Percentiles rank a stretch among this genome's conserved stretches.
Evolutionary conservation across 2,113 vertebrate species (phyloP).

Genomic region (Actinemys pallida): DNA sequence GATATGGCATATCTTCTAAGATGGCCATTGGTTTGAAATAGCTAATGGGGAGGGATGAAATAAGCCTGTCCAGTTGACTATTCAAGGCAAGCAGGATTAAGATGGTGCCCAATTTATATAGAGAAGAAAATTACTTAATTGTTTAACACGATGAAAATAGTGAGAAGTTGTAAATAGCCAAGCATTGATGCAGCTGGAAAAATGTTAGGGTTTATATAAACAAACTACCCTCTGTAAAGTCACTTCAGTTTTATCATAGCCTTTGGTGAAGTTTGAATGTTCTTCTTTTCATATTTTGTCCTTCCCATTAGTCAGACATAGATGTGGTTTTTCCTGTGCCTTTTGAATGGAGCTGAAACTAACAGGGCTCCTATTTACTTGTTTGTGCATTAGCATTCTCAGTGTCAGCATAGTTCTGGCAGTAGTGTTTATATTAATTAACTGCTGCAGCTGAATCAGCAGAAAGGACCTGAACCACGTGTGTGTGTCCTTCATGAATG

Average conservation of each 20-base stretch:
- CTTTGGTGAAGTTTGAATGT: not conserved
- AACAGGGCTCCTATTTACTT: not conserved
- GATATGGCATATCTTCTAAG: not conserved
- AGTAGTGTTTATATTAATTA: not conserved
- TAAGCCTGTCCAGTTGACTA: not conserved
- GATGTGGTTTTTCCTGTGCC: not conserved
- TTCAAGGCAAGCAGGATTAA: constrained; percentile 13
- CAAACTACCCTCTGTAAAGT: not conserved
- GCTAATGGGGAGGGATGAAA: not conserved
- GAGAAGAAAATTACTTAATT: constrained; percentile 34
- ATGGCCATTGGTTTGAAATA: not conserved
- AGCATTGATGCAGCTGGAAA: not conserved
- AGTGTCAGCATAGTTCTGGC: not conserved
- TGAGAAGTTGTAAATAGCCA: not conserved
- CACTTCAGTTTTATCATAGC: not conserved
- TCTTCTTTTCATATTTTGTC: not conserved
- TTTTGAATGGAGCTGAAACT: constrained; percentile 3
- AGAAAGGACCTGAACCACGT: not conserved
- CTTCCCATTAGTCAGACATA: not conserved
- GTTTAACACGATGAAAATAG: not conserved
- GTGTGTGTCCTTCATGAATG: not conserved
- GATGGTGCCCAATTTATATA: constrained; percentile 18
- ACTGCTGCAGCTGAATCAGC: not conserved
- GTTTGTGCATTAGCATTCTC: not conserved
- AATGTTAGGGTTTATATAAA: not conserved